These are phyloP conservation scores for Rhagoletis pomonella DNA, from an alignment of 1,140 invertebrate species.

Conservation along the genomic window DNA sequence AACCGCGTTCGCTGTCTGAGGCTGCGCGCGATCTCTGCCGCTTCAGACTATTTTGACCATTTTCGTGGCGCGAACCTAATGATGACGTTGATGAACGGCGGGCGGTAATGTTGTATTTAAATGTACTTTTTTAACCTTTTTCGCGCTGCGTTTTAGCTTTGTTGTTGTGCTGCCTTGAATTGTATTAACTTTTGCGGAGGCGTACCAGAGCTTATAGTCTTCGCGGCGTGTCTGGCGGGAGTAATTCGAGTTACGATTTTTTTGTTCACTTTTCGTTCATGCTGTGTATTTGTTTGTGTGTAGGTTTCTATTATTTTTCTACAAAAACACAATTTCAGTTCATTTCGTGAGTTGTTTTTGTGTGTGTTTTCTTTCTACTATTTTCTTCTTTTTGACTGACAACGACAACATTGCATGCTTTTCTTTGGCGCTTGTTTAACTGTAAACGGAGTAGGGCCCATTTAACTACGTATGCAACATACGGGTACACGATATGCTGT, in stretches of 20 bases:
- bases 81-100: conserved; percentile 43
- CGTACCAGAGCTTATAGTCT: background rate
- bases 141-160: background rate
- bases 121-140: conserved; percentile 16
- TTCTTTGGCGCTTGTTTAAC: background rate
- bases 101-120: conserved; percentile 20
- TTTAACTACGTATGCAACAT: background rate
- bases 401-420: conserved; percentile 31
- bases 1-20: conserved; percentile 38
- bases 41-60: conserved; percentile 12
- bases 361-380: background rate
- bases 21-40: background rate
- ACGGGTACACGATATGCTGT: background rate
- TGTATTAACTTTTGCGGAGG: background rate
- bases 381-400: background rate
- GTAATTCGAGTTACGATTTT: conserved; percentile 36
- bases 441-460: background rate
- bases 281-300: background rate
- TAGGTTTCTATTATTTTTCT: conserved; percentile 32
- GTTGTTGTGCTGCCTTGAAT: background rate
- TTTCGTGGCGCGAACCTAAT: conserved; percentile 41
- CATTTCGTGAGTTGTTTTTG: background rate
- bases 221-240: background rate
- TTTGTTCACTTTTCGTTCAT: conserved; percentile 24
- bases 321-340: background rate